Percentiles rank a stretch among this genome's conserved stretches.
These are phyloP conservation scores for Stomatorhinus walkeri DNA, from an alignment of 2,797 vertebrate species.

Conservation along the genomic window DNA sequence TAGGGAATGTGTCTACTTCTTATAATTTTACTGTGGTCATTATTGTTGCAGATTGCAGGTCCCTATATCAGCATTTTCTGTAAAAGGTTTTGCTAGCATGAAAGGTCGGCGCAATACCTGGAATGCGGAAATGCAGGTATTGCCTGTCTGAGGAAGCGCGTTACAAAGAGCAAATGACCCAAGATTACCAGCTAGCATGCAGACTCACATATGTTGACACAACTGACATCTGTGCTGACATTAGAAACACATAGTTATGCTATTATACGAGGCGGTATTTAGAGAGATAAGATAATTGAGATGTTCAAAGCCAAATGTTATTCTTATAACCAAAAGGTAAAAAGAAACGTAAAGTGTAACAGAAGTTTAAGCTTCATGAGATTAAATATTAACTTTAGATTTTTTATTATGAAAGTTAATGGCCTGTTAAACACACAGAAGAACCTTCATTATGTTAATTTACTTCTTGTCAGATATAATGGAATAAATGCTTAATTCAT, in stretches of 20 bases:
- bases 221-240: background rate
- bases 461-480: background rate
- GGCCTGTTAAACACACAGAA: background rate
- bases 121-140: background rate
- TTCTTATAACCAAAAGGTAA: background rate
- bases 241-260: background rate
- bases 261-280: background rate
- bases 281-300: background rate
- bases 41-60: background rate
- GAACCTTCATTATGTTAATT: background rate
- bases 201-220: background rate
- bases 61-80: constrained; percentile 12
- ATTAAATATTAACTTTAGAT: constrained; percentile 15
- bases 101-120: background rate
- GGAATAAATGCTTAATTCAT: background rate
- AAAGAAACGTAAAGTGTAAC: background rate
- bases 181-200: background rate
- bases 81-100: background rate
- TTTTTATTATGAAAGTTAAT: background rate
- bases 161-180: background rate
- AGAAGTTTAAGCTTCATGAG: background rate
- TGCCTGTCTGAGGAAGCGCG: background rate
- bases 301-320: background rate
- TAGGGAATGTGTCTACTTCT: background rate
- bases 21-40: background rate